These are phyloP conservation scores for Cebus imitator DNA, from an alignment of 2,113 vertebrate genomes.

Conservation along the genomic window DNA sequence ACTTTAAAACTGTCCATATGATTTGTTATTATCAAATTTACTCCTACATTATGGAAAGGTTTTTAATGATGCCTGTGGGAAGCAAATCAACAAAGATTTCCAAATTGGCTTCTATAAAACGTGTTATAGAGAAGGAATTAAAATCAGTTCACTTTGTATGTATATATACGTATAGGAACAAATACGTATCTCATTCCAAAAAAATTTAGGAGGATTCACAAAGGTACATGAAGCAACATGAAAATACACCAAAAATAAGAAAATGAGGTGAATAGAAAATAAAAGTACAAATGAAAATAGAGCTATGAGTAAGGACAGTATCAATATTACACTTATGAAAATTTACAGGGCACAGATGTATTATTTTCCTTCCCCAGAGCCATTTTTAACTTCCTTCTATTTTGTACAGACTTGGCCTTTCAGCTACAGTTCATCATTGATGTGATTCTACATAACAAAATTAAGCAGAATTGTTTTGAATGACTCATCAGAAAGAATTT, in stretches of 20 bases:
- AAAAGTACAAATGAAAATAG: neutral
- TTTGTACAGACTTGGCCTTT: neutral
- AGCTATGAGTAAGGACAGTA: neutral
- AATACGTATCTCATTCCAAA: neutral
- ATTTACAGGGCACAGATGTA: neutral
- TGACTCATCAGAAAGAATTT: neutral
- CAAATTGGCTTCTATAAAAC: neutral
- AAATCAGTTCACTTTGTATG: neutral
- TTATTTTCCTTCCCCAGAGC: neutral
- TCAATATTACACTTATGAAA: neutral
- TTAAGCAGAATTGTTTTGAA: neutral
- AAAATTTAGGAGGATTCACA: neutral
- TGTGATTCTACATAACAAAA: neutral
- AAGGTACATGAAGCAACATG: neutral
- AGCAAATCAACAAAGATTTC: neutral
- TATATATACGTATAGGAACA: fast-evolving
- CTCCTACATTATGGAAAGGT: neutral
- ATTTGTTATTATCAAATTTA: neutral
- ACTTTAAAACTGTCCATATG: neutral
- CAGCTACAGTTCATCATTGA: neutral
- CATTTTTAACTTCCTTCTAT: neutral
- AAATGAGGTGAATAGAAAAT: neutral
- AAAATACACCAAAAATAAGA: neutral
- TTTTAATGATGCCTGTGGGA: neutral
- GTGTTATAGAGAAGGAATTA: neutral